Conservation (phyloP, 2,888 invertebrate species). For the Acronicta psi region DNA sequence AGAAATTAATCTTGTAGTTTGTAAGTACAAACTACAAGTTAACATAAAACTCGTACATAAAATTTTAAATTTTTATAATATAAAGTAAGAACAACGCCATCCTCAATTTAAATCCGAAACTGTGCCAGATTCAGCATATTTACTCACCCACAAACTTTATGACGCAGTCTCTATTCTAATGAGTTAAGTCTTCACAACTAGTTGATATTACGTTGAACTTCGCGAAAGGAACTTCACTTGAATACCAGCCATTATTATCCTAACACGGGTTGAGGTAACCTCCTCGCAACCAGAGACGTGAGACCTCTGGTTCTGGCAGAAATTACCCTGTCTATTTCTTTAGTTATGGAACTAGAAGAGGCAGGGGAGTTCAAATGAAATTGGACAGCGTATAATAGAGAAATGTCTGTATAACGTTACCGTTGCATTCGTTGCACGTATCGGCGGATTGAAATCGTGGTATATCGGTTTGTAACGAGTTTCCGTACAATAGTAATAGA, state of each 20-base stretch:
- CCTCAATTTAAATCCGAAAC: constrained; percentile 38
- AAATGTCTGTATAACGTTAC: constrained; percentile 57
- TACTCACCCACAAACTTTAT: constrained; percentile 49
- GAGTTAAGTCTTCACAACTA: constrained; percentile 62
- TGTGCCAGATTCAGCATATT: constrained; percentile 47
- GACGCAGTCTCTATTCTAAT: constrained; percentile 60
- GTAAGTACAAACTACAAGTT: constrained; percentile 16
- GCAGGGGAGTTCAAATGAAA: constrained; percentile 31
- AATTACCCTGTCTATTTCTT: constrained; percentile 16
- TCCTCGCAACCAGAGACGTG: constrained; percentile 53
- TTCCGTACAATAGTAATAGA: constrained; percentile 50
- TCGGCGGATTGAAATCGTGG: constrained; percentile 67
- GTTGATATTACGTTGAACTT: constrained; percentile 62
- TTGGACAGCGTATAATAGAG: constrained; percentile 47
- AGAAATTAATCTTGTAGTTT: constrained; percentile 12
- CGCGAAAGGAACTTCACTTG: constrained; percentile 57
- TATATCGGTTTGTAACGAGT: constrained; percentile 66
- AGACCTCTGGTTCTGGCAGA: constrained; percentile 46
- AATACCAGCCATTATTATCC: constrained; percentile 69
- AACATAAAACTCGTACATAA: constrained; percentile 30
- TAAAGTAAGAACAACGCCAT: constrained; percentile 33
- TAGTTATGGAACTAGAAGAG: not conserved
- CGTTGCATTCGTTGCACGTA: constrained; percentile 67
- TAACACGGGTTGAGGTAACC: constrained; percentile 65
- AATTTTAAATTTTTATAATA: constrained; percentile 38